A percentile compares a stretch with the other conserved stretches of the same genome.
Conservation (phyloP, 2,888 invertebrate species). For the Thalpophila matura region DNA sequence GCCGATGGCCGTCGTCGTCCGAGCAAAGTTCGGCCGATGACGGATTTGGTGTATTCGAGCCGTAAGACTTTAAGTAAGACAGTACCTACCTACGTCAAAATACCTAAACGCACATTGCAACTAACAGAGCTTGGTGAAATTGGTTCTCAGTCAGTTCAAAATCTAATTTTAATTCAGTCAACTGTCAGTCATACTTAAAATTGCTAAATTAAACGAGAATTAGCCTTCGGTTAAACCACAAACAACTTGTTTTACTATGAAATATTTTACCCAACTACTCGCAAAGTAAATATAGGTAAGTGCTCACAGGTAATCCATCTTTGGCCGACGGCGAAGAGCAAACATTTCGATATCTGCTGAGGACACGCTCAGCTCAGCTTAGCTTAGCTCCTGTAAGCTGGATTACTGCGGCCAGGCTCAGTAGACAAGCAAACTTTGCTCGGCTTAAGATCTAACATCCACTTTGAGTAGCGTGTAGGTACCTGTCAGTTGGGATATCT, state of each 20-base stretch:
- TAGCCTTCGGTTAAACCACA: slow-evolving; percentile 14
- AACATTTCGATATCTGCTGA: slow-evolving; percentile 57
- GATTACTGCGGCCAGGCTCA: slow-evolving; percentile 43
- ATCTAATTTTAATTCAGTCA: no score
- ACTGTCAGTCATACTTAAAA: no score
- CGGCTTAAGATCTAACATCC: slow-evolving; percentile 35
- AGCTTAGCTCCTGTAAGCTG: slow-evolving; percentile 49
- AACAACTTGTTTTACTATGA: slow-evolving; percentile 30
- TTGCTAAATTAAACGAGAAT: no score
- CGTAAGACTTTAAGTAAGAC: no score
- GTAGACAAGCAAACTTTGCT: slow-evolving; percentile 53
- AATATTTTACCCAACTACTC: slow-evolving; percentile 27
- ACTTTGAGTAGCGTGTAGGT: slow-evolving; percentile 30
- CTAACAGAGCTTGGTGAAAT: no score
- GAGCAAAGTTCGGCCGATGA: no score
- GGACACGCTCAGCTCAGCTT: slow-evolving; percentile 46
- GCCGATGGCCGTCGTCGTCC: no score
- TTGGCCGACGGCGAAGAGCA: slow-evolving; percentile 47
- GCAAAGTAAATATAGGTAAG: slow-evolving; percentile 46
- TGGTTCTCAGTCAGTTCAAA: no score
- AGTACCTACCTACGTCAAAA: no score
- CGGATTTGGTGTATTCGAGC: no score
- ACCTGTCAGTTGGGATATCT: slow-evolving; percentile 1
- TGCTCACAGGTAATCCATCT: slow-evolving; percentile 58
- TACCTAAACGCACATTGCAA: no score